Base-by-base conservation (phyloP, 2,797 vertebrate species). In the Oceanodroma leucorhoa region DNA sequence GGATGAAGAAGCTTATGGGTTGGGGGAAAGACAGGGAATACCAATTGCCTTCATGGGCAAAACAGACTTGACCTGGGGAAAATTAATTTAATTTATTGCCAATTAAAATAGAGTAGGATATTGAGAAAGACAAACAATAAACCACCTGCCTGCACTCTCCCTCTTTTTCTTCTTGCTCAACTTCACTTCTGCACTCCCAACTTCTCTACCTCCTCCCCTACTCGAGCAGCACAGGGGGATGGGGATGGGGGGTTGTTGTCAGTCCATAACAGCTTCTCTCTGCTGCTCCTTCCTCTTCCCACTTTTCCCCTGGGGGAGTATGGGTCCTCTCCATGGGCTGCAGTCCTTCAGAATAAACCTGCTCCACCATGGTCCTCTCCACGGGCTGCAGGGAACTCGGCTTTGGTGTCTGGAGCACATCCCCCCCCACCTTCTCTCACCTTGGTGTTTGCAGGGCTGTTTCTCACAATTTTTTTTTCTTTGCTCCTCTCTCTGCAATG, bases 241-340 rank as follows among this genome's bases (percentile, higher is more conserved):
- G 14, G 10, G 9, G 18, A 23, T 40, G 5, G 16, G 26, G 24
- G 17, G 12, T 21, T 14, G 21, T 26, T 18, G n/a, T 46, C 10
- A 41, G 38, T 20, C 21, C 38, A 5, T 30, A 78, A 38, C 8
- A 65, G 20, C 10, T 70, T 14, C 5, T 53, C 23, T 41, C 48
- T 86, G 72, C 19, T 54, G 19, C 53, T 32, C 53, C 30, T 21
- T 54, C 11, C 11, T 32, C 12, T 30, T 22, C 54, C 22, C 22
- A 3, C 32, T 65, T 46, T 40, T 61, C 4, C 20, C 5, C 2
- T 9, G 32, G n/a, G 32, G 36, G 8, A 64, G 7, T 1, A 2
- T 27, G n/a, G 21, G 6, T 72, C 48, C 20, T n/a, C 13, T 77
- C 23, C 30, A 60, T 14, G 20, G 7, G 8, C 40, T 72, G 36